These are phyloP conservation scores for Ivindomyrus marchei DNA, from an alignment of 2,113 vertebrate species.

Conservation along the genomic window DNA sequence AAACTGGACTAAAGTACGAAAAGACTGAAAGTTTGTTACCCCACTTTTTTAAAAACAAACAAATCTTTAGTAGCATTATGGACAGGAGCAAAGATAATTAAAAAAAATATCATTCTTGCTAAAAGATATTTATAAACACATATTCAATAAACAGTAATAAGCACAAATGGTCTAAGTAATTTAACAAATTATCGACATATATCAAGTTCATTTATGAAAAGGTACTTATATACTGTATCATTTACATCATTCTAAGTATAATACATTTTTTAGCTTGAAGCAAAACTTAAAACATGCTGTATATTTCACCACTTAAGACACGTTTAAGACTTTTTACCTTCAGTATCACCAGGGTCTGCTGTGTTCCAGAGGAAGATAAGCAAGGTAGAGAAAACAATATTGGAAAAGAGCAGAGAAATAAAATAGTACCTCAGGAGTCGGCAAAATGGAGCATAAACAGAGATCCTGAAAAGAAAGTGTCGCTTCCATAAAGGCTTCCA, in stretches of 20 bases:
- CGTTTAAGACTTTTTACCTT: neutral
- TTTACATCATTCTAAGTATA: neutral
- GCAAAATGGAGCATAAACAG: neutral
- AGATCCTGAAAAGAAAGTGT: neutral
- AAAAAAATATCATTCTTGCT: neutral
- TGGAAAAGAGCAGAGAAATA: neutral
- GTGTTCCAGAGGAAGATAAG: neutral
- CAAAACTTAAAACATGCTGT: neutral
- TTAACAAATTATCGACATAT: neutral
- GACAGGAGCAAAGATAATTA: neutral
- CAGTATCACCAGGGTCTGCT: neutral
- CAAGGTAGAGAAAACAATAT: neutral
- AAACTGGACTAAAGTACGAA: neutral
- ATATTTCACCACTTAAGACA: neutral
- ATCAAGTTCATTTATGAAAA: neutral
- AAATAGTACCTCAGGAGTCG: neutral
- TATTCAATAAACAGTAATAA: neutral
- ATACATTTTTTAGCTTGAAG: neutral
- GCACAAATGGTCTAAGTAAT: neutral
- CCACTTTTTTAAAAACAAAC: neutral
- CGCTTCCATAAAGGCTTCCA: conserved; percentile 6
- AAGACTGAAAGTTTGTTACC: neutral
- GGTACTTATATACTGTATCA: neutral
- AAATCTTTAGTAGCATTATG: neutral
- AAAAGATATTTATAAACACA: neutral